phyloP scores from a whole-genome alignment of 2,888 invertebrate genomes.

The Lepetodrilus schrolli region DNA sequence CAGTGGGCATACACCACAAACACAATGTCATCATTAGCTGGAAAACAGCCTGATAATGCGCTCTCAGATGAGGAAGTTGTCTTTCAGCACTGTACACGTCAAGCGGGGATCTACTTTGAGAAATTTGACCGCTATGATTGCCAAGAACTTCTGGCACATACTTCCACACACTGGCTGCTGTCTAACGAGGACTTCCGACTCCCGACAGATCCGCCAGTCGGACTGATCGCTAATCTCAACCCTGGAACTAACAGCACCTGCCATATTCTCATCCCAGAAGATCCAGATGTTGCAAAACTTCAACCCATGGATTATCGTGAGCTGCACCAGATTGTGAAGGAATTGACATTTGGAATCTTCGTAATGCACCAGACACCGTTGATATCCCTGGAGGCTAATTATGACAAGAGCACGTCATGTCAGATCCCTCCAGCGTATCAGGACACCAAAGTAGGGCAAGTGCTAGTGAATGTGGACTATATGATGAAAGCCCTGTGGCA shows the following conservation, averaged over 20 bases:
- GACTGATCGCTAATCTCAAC: conserved; percentile 65
- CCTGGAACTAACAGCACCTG: conserved; percentile 57
- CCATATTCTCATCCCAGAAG: conserved; percentile 64
- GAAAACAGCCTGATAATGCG: too few relatives aligned
- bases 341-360: conserved; percentile 73
- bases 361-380: conserved; percentile 74
- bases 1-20: too few relatives aligned
- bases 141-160: conserved; percentile 70
- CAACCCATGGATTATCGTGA: conserved; percentile 69
- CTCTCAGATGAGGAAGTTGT: conserved; percentile 33
- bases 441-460: conserved; percentile 73
- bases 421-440: conserved; percentile 74
- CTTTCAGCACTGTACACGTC: conserved; percentile 36
- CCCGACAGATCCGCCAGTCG: conserved; percentile 72
- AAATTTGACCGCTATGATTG: conserved; percentile 72
- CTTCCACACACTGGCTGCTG: conserved; percentile 71
- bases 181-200: conserved; percentile 71
- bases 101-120: conserved; percentile 65
- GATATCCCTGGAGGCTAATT: conserved; percentile 73
- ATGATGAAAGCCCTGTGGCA: conserved; percentile 76
- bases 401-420: conserved; percentile 72
- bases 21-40: too few relatives aligned
- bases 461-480: conserved; percentile 74
- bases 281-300: conserved; percentile 43
- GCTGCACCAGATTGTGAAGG: conserved; percentile 74